These are phyloP conservation scores for Nymphalis io DNA, from an alignment of 1,140 invertebrate species.

Conservation along the genomic window DNA sequence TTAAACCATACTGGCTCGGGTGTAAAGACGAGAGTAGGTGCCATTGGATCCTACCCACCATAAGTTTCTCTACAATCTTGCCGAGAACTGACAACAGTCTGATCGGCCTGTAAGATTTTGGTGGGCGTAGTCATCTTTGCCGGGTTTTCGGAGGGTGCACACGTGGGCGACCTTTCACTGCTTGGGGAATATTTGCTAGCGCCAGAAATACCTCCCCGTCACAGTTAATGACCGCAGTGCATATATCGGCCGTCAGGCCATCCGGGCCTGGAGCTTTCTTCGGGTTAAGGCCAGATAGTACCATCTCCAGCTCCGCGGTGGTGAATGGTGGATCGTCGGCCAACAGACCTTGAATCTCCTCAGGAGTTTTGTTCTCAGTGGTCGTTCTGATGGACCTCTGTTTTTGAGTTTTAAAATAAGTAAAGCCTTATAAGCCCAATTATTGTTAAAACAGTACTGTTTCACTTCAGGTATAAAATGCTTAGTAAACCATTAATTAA, in stretches of 20 bases:
- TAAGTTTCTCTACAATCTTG: slow-evolving; percentile 31
- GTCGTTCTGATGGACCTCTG: background rate
- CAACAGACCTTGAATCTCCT: slow-evolving; percentile 9
- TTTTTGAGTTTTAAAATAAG: slow-evolving; percentile 5
- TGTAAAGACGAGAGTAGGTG: background rate
- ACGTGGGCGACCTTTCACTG: slow-evolving; percentile 34
- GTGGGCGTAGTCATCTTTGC: slow-evolving; percentile 4
- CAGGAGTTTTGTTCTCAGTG: background rate
- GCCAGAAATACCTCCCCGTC: slow-evolving; percentile 28
- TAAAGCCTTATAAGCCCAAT: no score
- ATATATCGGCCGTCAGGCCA: slow-evolving; percentile 18
- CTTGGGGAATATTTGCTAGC: slow-evolving; percentile 36
- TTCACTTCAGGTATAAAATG: no score
- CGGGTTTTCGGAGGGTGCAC: slow-evolving; percentile 25
- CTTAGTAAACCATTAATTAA: no score
- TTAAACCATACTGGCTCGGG: background rate
- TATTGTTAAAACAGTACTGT: no score
- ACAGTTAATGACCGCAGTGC: background rate
- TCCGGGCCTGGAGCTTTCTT: slow-evolving; percentile 20
- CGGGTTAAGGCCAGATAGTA: background rate
- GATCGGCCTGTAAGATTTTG: slow-evolving; percentile 14
- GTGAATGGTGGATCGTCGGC: slow-evolving; percentile 19
- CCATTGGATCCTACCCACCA: slow-evolving; percentile 22
- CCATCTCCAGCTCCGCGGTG: background rate
- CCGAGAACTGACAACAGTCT: slow-evolving; percentile 17